Percentiles rank a stretch among this genome's conserved stretches.
Conservation (phyloP, 2,888 invertebrate species). For the Nomada hirtipes region DNA sequence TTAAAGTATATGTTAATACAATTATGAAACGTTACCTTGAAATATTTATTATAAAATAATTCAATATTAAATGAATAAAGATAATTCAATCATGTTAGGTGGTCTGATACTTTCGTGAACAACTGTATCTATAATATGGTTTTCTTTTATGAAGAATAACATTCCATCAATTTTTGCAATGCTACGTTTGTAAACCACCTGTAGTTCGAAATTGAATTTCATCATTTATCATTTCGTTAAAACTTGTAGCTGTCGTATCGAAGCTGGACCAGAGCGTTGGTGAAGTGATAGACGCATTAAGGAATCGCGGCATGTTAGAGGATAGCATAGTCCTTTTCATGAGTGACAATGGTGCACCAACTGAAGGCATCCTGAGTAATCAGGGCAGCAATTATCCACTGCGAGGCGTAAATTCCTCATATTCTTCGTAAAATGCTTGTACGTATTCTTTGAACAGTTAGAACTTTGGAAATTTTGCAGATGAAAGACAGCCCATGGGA, state of each 20-base stretch:
- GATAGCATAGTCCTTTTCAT: constrained; percentile 94
- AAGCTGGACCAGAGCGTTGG: constrained; percentile 95
- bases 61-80: too few species aligned
- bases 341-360: constrained; percentile 95
- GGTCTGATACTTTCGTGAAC: too few species aligned
- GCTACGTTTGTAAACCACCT: too few species aligned
- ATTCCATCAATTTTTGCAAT: too few species aligned
- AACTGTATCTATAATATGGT: not conserved
- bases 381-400: constrained; percentile 93
- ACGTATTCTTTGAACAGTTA: not conserved
- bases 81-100: too few species aligned
- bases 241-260: constrained; percentile 90
- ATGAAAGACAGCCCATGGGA: constrained; percentile 88
- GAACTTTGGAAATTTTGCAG: constrained; percentile 72
- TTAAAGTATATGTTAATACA: too few species aligned
- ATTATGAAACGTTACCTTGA: too few species aligned
- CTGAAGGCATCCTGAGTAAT: constrained; percentile 89
- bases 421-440: not conserved
- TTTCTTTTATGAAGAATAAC: too few species aligned
- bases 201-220: too few species aligned
- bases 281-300: constrained; percentile 89
- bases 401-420: constrained; percentile 87
- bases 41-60: too few species aligned
- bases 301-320: constrained; percentile 88
- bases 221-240: not conserved